phyloP scores from a whole-genome alignment of 2,797 vertebrate species.

The Pantherophis alleghaniensis region DNA sequence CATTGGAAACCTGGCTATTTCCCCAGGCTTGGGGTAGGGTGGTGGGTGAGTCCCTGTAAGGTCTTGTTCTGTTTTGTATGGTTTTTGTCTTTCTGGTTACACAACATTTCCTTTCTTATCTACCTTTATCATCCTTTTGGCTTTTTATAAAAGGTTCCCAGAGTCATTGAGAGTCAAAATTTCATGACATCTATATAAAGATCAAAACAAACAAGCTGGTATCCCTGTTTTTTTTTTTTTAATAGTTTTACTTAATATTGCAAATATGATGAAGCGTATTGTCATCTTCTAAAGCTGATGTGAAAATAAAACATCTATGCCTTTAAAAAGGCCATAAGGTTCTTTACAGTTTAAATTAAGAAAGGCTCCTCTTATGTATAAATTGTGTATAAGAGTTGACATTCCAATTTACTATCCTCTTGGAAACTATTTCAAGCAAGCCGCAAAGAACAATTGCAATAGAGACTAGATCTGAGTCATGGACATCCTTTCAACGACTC shows the following conservation, averaged over 20 bases:
- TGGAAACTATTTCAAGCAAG: neutral
- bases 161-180: neutral
- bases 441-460: neutral
- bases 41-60: neutral
- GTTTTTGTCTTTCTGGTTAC: neutral
- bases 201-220: neutral
- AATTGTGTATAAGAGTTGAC: neutral
- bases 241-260: neutral
- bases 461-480: neutral
- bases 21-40: neutral
- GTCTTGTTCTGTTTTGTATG: neutral
- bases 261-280: neutral
- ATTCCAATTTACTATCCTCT: neutral
- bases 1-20: neutral
- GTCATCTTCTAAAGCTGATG: neutral
- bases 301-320: neutral
- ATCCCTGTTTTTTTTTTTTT: neutral
- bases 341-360: neutral
- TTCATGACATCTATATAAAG: neutral
- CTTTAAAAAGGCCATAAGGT: neutral
- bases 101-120: neutral
- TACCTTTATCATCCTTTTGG: neutral
- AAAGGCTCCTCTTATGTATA: neutral
- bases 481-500: neutral
- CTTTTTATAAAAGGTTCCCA: neutral